A percentile compares a stretch with the other conserved stretches of the same genome.
Evolutionary conservation across 1,140 invertebrate genomes (phyloP).

Genomic region (Zaprionus lachaisei): DNA sequence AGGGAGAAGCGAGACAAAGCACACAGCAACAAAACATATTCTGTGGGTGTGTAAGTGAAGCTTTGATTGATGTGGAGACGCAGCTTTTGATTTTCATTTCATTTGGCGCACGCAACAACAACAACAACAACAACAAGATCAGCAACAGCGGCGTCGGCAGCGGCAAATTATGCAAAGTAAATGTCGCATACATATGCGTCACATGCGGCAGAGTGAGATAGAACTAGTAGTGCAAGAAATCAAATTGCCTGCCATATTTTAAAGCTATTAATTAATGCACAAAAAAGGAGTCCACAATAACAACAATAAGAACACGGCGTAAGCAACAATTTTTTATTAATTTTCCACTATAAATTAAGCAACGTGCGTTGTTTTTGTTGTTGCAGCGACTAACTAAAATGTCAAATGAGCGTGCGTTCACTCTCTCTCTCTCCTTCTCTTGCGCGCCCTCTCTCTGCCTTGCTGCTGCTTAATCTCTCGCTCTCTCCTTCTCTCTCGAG

Average conservation of each 20-base stretch:
- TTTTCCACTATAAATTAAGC: conserved; percentile 58
- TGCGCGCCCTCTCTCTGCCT: conserved; percentile 4
- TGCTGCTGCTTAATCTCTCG: conserved; percentile 1
- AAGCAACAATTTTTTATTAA: conserved; percentile 44
- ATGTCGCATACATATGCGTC: conserved; percentile 38
- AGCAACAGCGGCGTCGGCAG: not conserved
- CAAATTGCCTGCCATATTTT: conserved; percentile 49
- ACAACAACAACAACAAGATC: conserved; percentile 15
- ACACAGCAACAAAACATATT: not conserved
- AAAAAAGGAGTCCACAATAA: conserved; percentile 14
- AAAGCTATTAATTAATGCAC: conserved; percentile 46
- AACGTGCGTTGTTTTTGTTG: conserved; percentile 29
- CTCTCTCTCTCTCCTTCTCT: not conserved
- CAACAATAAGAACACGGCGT: conserved; percentile 1
- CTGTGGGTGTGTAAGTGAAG: conserved; percentile 22
- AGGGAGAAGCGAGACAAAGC: conserved; percentile 13
- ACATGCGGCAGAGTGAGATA: conserved; percentile 11
- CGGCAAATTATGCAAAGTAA: conserved; percentile 34
- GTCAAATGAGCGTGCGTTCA: conserved; percentile 39
- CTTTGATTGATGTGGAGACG: conserved; percentile 54
- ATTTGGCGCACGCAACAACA: conserved; percentile 10
- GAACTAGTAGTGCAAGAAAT: conserved; percentile 22
- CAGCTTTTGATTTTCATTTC: conserved; percentile 40
- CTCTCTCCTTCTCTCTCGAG: conserved; percentile 17
- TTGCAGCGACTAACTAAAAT: conserved; percentile 57